Conservation (phyloP, 2,888 invertebrate genomes). For the Carabus problematicus region DNA sequence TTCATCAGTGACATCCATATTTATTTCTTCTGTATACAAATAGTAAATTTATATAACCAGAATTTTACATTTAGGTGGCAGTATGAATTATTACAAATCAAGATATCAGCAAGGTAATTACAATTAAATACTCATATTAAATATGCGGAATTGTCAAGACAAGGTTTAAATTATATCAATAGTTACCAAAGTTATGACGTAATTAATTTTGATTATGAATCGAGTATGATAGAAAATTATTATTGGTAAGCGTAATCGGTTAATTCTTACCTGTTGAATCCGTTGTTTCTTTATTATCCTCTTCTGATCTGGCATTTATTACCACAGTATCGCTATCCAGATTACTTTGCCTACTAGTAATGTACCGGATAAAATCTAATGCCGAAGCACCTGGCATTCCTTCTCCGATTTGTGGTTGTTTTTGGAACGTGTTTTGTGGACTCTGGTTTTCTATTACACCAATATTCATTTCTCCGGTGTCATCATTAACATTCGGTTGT, state of each 20-base stretch:
- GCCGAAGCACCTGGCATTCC: conserved; percentile 31
- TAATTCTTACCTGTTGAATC: conserved; percentile 47
- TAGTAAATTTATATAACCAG: not conserved
- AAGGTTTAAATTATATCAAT: too few relatives aligned
- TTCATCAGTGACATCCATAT: conserved; percentile 49
- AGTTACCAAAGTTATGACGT: too few relatives aligned
- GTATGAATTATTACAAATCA: not conserved
- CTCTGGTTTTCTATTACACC: conserved; percentile 7
- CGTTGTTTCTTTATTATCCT: conserved; percentile 54
- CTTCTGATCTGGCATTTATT: conserved; percentile 59
- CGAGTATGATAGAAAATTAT: too few relatives aligned
- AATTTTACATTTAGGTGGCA: not conserved
- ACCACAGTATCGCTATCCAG: conserved; percentile 63
- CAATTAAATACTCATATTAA: too few relatives aligned
- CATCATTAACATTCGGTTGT: conserved; percentile 7
- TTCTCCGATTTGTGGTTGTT: conserved; percentile 7
- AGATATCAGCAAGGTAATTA: too few relatives aligned
- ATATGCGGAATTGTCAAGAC: too few relatives aligned
- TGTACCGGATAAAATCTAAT: conserved; percentile 40
- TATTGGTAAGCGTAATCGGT: not conserved
- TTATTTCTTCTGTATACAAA: conserved; percentile 34
- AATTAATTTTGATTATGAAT: too few relatives aligned
- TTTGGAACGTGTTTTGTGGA: conserved; percentile 17
- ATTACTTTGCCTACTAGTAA: conserved; percentile 50
- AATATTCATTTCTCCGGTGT: conserved; percentile 1